phyloP scores from a whole-genome alignment of 2,797 vertebrate species.

The Scleropages formosus region DNA sequence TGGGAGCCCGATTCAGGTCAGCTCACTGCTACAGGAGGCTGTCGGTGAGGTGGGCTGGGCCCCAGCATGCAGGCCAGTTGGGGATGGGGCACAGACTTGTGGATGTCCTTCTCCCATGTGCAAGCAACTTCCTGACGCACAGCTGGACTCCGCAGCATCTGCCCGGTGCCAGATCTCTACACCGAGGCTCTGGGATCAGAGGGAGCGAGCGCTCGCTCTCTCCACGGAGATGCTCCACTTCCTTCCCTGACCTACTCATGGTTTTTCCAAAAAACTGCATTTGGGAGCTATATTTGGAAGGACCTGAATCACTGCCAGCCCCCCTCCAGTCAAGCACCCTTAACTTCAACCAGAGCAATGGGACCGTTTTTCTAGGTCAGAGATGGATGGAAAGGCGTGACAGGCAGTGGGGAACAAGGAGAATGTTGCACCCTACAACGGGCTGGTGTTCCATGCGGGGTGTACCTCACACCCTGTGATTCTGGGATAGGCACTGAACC shows the following conservation, averaged over 20 bases:
- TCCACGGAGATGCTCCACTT: background rate
- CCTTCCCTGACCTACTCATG: slow-evolving; percentile 21
- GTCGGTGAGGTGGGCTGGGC: background rate
- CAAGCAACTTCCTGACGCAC: background rate
- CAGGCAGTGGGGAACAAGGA: background rate
- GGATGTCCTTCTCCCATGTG: slow-evolving; percentile 10
- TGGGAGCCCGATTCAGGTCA: background rate
- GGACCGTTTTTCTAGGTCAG: slow-evolving; percentile 12
- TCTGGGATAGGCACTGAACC: no score
- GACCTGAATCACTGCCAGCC: slow-evolving; percentile 19
- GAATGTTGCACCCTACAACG: background rate
- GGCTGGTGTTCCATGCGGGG: no score
- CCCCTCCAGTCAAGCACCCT: background rate
- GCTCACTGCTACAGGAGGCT: background rate
- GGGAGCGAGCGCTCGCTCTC: background rate
- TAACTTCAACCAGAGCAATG: background rate
- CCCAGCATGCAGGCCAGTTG: no score
- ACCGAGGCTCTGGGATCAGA: background rate
- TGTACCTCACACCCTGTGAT: no score
- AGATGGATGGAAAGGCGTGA: background rate
- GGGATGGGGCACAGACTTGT: background rate
- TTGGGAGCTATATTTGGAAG: slow-evolving; percentile 27
- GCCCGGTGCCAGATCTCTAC: background rate
- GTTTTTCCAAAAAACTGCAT: slow-evolving; percentile 31
- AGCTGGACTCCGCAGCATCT: background rate